phyloP scores from a whole-genome alignment of 2,888 invertebrate genomes.

The Epinotia demarniana region DNA sequence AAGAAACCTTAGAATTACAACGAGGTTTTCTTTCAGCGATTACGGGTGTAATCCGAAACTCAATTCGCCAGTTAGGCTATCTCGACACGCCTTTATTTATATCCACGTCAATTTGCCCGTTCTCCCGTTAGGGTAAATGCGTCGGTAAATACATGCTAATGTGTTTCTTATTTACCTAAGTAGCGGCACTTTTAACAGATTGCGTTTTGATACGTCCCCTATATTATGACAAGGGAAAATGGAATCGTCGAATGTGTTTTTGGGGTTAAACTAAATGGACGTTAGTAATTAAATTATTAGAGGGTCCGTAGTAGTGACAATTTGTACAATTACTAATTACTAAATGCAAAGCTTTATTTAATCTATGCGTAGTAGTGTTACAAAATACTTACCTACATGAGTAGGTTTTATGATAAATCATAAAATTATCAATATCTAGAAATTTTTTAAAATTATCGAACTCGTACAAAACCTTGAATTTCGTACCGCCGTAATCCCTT shows the following conservation, averaged over 20 bases:
- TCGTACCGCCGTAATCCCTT: too few relatives aligned
- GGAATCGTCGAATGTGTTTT: neutral
- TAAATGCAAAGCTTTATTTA: too few relatives aligned
- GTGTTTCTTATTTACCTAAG: constrained; percentile 47
- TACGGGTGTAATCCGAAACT: constrained; percentile 58
- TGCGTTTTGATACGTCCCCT: constrained; percentile 41
- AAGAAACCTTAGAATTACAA: constrained; percentile 37
- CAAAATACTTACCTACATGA: too few relatives aligned
- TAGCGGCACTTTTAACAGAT: constrained; percentile 44
- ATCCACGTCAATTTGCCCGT: constrained; percentile 66
- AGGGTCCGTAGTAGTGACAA: neutral
- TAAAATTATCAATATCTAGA: too few relatives aligned
- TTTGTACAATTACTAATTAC: neutral
- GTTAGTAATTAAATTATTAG: neutral
- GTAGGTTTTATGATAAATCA: too few relatives aligned
- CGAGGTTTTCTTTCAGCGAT: constrained; percentile 39
- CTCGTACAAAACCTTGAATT: too few relatives aligned
- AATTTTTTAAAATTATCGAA: too few relatives aligned
- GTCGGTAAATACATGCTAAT: constrained; percentile 61
- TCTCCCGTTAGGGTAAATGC: constrained; percentile 71
- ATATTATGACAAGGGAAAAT: constrained; percentile 36
- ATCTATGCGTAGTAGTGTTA: too few relatives aligned
- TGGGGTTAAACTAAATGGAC: neutral
- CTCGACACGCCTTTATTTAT: constrained; percentile 71
- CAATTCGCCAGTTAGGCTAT: constrained; percentile 54